Percentiles rank a stretch among this genome's conserved stretches.
Evolutionary conservation across 2,888 invertebrate species (phyloP).

Genomic region (Cheiracanthium punctorium): DNA sequence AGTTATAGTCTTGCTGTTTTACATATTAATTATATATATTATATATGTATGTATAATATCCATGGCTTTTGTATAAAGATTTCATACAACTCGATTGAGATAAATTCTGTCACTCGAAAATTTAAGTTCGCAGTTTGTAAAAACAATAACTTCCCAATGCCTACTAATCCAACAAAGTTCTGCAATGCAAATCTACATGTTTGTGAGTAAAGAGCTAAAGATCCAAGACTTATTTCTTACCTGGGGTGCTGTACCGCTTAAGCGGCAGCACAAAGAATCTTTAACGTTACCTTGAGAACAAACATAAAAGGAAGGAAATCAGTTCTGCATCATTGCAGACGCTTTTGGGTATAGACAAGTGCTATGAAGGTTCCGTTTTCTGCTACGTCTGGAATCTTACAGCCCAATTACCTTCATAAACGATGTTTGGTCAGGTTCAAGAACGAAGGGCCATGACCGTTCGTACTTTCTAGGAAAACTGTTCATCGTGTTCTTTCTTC

Average conservation of each 20-base stretch:
- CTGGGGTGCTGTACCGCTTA: neutral
- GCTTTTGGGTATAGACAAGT: neutral
- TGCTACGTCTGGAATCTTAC: neutral
- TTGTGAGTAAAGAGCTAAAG: too few species aligned
- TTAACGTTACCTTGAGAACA: neutral
- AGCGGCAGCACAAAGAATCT: neutral
- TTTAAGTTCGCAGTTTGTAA: too few species aligned
- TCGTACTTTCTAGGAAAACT: neutral
- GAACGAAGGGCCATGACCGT: slow-evolving; percentile 10
- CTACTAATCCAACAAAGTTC: too few species aligned
- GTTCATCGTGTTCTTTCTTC: neutral
- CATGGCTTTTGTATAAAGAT: too few species aligned
- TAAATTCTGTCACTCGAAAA: too few species aligned
- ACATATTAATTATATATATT: too few species aligned
- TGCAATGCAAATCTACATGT: too few species aligned
- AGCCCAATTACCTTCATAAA: slow-evolving; percentile 1
- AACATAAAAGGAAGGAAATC: neutral
- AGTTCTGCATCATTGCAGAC: slow-evolving; percentile 2
- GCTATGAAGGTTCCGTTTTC: neutral
- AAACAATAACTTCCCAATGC: too few species aligned
- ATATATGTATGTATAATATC: too few species aligned
- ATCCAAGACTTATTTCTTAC: neutral
- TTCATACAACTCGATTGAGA: too few species aligned
- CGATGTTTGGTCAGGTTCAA: slow-evolving; percentile 1
- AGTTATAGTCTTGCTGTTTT: too few species aligned